Percentiles rank a stretch among this genome's conserved stretches.
Evolutionary conservation across 2,113 vertebrate species (phyloP).

Genomic region (Dicentrarchus labrax): DNA sequence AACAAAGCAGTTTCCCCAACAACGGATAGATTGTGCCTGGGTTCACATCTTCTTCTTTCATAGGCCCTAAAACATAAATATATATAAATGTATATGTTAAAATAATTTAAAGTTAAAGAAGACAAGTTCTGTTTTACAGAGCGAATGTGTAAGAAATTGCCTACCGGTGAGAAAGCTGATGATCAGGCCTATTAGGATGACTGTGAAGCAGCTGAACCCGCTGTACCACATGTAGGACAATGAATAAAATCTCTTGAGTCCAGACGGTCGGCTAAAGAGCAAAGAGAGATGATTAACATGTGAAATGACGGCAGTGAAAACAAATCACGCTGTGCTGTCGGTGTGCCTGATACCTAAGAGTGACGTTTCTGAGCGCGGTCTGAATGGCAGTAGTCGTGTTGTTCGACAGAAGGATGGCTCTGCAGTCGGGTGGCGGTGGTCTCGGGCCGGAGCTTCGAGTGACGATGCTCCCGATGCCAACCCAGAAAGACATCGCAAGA

Average conservation of each 20-base stretch:
- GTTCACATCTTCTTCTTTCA: constrained; percentile 81
- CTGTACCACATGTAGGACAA: constrained; percentile 98
- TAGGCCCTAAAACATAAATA: constrained; percentile 83
- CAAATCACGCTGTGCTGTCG: background rate
- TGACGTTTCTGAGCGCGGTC: constrained; percentile 66
- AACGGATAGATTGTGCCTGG: constrained; percentile 89
- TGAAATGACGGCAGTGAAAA: background rate
- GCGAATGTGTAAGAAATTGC: background rate
- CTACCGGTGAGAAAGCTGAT: constrained; percentile 92
- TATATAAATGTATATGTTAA: background rate
- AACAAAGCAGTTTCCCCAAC: constrained; percentile 82
- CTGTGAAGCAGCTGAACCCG: constrained; percentile 89
- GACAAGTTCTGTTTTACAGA: background rate
- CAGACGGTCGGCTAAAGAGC: constrained; percentile 74
- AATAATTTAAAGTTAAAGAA: background rate
- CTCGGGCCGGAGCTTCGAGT: accelerated
- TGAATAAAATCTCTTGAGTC: constrained; percentile 89
- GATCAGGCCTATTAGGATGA: constrained; percentile 89
- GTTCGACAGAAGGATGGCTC: constrained; percentile 4
- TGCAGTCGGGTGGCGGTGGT: constrained; percentile 33
- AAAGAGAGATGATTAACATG: constrained; percentile 6
- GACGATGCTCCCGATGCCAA: constrained; percentile 90
- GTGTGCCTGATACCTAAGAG: constrained; percentile 76
- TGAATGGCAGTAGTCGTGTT: constrained; percentile 76
- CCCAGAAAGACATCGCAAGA: constrained; percentile 91